These are phyloP conservation scores for Chrysogorgia sp. DNA, from an alignment of 92 coral and sea anemone species.

Conservation along the genomic window DNA sequence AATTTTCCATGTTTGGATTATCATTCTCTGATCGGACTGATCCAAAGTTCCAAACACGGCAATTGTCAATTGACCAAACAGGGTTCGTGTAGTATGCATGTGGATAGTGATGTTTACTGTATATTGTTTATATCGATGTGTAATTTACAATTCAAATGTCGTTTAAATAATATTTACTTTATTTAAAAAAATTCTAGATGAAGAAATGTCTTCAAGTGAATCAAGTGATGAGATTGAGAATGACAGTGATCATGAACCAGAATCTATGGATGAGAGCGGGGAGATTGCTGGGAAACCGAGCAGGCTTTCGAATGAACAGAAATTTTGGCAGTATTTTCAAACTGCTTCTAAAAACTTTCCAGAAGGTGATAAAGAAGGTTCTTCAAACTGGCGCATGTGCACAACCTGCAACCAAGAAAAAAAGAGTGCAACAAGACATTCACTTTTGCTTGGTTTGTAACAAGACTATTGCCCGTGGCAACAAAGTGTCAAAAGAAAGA, in stretches of 20 bases:
- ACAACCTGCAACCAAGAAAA: conserved; percentile 12
- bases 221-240: not conserved
- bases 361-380: conserved; percentile 12
- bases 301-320: conserved; percentile 5
- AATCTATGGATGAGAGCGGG: not conserved
- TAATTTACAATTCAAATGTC: too few relatives aligned
- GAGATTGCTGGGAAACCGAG: conserved; percentile 21
- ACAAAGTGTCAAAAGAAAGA: conserved; percentile 30
- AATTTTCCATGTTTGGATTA: too few relatives aligned
- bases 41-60: too few relatives aligned
- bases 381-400: not conserved
- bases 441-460: conserved; percentile 36
- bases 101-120: too few relatives aligned
- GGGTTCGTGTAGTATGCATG: too few relatives aligned
- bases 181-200: too few relatives aligned
- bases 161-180: too few relatives aligned
- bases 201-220: not conserved
- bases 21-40: too few relatives aligned
- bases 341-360: conserved; percentile 21
- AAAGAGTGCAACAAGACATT: conserved; percentile 32
- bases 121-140: too few relatives aligned
- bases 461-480: conserved; percentile 7
- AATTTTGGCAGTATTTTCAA: conserved; percentile 37
- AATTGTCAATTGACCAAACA: too few relatives aligned
- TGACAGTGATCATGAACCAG: conserved; percentile 5